Evolutionary conservation across 2,113 vertebrate genomes (phyloP).

Genomic region (Hemiprocne comata): DNA sequence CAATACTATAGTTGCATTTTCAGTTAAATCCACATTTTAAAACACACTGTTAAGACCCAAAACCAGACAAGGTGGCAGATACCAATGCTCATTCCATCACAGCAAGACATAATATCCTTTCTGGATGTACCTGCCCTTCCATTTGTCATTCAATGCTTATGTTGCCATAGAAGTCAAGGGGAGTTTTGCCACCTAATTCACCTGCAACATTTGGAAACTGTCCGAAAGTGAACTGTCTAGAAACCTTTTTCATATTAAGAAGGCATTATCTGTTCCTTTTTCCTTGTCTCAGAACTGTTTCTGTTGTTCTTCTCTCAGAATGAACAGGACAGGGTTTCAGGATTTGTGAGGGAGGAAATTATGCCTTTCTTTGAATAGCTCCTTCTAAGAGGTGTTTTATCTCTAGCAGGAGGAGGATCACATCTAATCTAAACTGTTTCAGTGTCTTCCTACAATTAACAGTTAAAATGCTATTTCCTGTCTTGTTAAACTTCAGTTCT

Average conservation of each 20-base stretch:
- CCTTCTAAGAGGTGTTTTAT: not conserved
- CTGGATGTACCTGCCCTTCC: not conserved
- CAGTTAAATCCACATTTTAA: not conserved
- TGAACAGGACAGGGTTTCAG: not conserved
- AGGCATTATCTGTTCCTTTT: not conserved
- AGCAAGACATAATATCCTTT: not conserved
- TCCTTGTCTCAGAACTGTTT: not conserved
- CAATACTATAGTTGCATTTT: not conserved
- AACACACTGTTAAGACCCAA: not conserved
- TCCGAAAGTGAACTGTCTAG: not conserved
- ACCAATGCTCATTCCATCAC: not conserved
- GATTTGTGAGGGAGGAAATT: slow-evolving; percentile 17
- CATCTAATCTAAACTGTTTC: not conserved
- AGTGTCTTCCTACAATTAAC: not conserved
- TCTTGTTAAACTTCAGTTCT: not conserved
- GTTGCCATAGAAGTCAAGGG: not conserved
- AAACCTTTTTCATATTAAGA: not conserved
- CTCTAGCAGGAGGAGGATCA: not conserved
- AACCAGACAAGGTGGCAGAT: not conserved
- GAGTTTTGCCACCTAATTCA: slow-evolving; percentile 16
- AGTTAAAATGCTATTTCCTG: not conserved
- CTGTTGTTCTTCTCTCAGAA: not conserved
- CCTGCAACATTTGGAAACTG: not conserved
- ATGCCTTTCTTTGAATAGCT: not conserved
- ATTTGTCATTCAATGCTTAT: not conserved